Percentiles rank a stretch among this genome's conserved stretches.
These are phyloP conservation scores for Catharus ustulatus DNA, from an alignment of 2,797 vertebrate genomes.

Conservation along the genomic window DNA sequence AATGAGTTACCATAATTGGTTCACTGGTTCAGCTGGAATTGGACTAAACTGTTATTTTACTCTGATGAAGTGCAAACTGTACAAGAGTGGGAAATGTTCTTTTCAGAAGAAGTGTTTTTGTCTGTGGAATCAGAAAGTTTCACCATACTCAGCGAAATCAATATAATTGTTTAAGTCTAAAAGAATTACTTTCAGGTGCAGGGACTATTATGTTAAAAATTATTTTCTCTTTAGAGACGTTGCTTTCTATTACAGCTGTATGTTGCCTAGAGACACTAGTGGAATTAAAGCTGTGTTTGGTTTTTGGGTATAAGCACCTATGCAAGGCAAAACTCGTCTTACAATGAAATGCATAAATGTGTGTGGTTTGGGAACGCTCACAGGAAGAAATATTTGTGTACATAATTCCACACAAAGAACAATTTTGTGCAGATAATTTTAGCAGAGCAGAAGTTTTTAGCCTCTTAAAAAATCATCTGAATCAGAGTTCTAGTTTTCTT, in stretches of 20 bases:
- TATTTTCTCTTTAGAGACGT: neutral
- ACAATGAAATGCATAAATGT: neutral
- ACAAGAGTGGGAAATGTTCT: neutral
- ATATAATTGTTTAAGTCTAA: neutral
- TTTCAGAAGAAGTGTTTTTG: neutral
- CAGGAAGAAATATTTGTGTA: neutral
- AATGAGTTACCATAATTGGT: neutral
- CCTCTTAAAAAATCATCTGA: rapidly evolving
- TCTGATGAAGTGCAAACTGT: neutral
- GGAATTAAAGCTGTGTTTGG: neutral
- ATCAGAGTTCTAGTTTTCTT: neutral
- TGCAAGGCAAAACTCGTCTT: neutral
- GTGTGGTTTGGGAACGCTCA: neutral
- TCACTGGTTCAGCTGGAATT: neutral
- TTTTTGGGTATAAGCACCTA: neutral
- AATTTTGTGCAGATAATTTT: neutral
- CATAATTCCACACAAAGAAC: neutral
- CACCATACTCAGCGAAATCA: neutral
- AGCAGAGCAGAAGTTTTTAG: neutral
- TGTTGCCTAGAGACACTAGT: neutral
- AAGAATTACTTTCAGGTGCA: neutral
- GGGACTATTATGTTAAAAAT: neutral
- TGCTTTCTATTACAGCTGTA: neutral
- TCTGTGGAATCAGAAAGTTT: neutral
- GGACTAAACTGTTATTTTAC: neutral